Conservation (phyloP, 2,888 invertebrate genomes). For the Zaprionus bogoriensis region DNA sequence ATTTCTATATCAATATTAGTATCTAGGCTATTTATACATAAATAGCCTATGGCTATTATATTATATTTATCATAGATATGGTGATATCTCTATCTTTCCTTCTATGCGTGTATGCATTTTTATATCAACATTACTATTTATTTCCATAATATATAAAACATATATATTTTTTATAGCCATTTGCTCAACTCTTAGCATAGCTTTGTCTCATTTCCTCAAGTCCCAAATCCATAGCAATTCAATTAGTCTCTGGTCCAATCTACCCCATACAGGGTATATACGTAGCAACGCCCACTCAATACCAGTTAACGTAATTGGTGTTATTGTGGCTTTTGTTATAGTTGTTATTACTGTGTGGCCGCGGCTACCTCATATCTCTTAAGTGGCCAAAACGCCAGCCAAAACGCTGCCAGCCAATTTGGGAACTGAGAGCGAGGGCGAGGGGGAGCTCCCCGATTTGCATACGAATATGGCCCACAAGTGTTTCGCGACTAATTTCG, state of each 20-base stretch:
- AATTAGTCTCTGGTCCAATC: too few relatives aligned
- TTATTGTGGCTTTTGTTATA: conserved; percentile 1
- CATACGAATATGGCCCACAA: conserved; percentile 74
- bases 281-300: background rate
- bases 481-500: conserved; percentile 73
- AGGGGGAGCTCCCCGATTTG: conserved; percentile 49
- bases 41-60: too few relatives aligned
- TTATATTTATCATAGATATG: too few relatives aligned
- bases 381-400: conserved; percentile 59
- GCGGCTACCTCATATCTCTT: conserved; percentile 40
- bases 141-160: too few relatives aligned
- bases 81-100: too few relatives aligned
- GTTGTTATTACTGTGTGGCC: conserved; percentile 7
- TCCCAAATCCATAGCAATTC: background rate
- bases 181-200: background rate
- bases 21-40: too few relatives aligned
- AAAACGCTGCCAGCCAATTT: conserved; percentile 64
- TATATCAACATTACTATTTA: too few relatives aligned
- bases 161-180: too few relatives aligned
- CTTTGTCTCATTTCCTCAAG: too few relatives aligned
- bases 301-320: conserved; percentile 5
- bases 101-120: too few relatives aligned
- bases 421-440: conserved; percentile 19
- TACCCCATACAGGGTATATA: conserved; percentile 5
- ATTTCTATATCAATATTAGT: too few relatives aligned